A percentile compares a stretch with the other conserved stretches of the same genome.
phyloP scores from a whole-genome alignment of 2,113 vertebrate genomes.

The Ardeotis arabs region DNA sequence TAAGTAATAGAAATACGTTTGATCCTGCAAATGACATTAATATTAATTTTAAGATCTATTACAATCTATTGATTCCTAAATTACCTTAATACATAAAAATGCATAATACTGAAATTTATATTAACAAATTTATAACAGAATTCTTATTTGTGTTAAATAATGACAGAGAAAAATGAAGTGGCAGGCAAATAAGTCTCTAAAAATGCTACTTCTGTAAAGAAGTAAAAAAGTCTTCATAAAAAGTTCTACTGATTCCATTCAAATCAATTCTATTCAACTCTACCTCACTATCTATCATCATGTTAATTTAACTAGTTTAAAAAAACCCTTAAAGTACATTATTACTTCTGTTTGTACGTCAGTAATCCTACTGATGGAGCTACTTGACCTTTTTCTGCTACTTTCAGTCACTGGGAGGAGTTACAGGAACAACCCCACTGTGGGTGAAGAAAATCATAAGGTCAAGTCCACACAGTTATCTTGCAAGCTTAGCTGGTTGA shows the following conservation, averaged over 20 bases:
- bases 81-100: background rate
- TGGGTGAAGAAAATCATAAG: background rate
- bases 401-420: background rate
- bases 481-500: background rate
- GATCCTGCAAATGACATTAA: background rate
- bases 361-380: background rate
- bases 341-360: background rate
- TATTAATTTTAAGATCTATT: background rate
- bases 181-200: background rate
- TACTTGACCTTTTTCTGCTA: background rate
- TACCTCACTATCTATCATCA: background rate
- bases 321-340: background rate
- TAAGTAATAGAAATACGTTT: background rate
- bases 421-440: fast-evolving
- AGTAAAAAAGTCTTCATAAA: background rate
- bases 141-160: background rate
- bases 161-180: background rate
- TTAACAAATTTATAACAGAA: background rate
- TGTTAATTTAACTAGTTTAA: background rate
- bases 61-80: background rate
- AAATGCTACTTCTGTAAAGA: background rate
- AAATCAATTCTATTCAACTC: background rate
- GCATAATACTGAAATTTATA: background rate
- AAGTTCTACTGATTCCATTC: background rate
- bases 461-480: background rate